A percentile compares a stretch with the other conserved stretches of the same genome.
These are phyloP conservation scores for Cabera pusaria DNA, from an alignment of 2,888 invertebrate genomes.

Conservation along the genomic window DNA sequence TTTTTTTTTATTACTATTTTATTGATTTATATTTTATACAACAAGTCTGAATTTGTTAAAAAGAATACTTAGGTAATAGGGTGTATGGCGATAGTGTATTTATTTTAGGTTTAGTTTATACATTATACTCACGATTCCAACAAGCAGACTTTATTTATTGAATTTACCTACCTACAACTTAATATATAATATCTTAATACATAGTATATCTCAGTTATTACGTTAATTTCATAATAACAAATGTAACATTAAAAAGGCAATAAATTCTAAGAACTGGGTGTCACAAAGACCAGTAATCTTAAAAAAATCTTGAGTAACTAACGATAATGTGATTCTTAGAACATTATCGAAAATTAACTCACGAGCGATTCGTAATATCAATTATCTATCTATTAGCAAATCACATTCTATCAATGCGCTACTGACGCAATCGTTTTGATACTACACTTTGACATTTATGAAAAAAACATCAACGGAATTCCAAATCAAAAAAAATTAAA, in stretches of 20 bases:
- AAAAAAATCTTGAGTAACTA: constrained; percentile 30
- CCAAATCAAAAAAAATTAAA: constrained; percentile 8
- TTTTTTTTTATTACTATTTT: too few species aligned
- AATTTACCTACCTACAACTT: too few species aligned
- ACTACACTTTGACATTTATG: constrained; percentile 1
- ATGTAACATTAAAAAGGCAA: constrained; percentile 18
- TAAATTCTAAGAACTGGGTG: constrained; percentile 26
- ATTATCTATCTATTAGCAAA: constrained; percentile 35
- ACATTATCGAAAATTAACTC: constrained; percentile 34
- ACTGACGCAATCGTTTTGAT: constrained; percentile 27
- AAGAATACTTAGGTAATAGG: too few species aligned
- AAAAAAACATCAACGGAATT: too few species aligned
- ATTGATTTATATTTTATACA: too few species aligned
- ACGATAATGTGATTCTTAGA: constrained; percentile 31
- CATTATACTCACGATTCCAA: too few species aligned
- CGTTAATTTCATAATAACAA: constrained; percentile 12
- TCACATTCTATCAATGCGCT: constrained; percentile 15
- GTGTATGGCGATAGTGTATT: too few species aligned
- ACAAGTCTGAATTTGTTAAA: too few species aligned
- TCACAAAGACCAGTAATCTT: constrained; percentile 28
- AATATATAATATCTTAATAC: too few species aligned
- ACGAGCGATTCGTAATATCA: constrained; percentile 19
- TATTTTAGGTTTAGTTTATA: too few species aligned
- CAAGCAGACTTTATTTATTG: too few species aligned
- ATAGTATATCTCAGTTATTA: too few species aligned